Evolutionary conservation across 2,797 vertebrate genomes (phyloP), one percentile per base, ranked within the genome.

Genomic region (Notamacropus eugenii): DNA sequence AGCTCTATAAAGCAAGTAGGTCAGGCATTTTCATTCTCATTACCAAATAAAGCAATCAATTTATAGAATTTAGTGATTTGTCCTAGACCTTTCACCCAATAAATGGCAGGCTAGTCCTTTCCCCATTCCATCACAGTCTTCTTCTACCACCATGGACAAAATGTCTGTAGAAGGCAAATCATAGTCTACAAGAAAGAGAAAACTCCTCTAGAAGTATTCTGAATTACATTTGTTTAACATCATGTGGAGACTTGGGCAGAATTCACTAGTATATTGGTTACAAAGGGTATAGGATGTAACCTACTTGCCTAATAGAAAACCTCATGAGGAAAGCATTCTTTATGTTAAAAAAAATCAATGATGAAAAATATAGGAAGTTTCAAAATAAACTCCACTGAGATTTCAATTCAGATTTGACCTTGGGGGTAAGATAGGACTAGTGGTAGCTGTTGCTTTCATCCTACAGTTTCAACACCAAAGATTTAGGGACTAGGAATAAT

Each of bases 231-330:
- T 95, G 22, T 54, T 57, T 6, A 96, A 82, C 91, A 96, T 58
- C 50, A 59, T 55, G 92, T 54, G 92, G 87, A 91, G 94, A 90
- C 90, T 0, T 67, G 93, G 91, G 29, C 58, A 92, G 97, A 91
- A 93, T 82, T 93, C 55, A 82, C 28, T 4, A 87, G 52, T 52
- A 55, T 40, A 94, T 93, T 40, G 90, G 29, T 34, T 94, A 95
- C 96, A 96, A 90, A 96, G 57, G 50, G 55, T 91, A 87, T 87
- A 87, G 54, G 46, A 93, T 94, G 82, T 93, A 90, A 90, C 92
- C 95, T 96, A 55, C 56, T 58, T 90, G 28, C 40, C 13, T 92
- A 52, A 62, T n/a, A 94, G 95, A 91, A 96, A 93, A 28, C 82
- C 52, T 92, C 40, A 29, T 67, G 50, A 92, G 82, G 46, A 97